These are phyloP conservation scores for Phoxinus phoxinus DNA, from an alignment of 2,113 vertebrate genomes.

Conservation along the genomic window DNA sequence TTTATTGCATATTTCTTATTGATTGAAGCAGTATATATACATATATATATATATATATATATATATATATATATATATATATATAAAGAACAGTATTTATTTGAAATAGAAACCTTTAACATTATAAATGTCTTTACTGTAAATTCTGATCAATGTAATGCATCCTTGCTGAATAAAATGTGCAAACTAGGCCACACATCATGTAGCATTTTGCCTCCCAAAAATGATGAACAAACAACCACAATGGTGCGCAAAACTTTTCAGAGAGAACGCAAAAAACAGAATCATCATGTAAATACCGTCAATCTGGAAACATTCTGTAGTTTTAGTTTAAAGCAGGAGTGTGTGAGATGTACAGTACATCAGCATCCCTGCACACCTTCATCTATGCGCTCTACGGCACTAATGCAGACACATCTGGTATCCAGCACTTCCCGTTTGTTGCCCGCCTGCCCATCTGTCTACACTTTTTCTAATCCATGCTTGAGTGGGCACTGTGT, in stretches of 20 bases:
- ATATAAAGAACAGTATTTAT: too few relatives aligned
- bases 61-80: too few relatives aligned
- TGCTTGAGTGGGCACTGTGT: slow-evolving; percentile 17
- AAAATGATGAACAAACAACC: slow-evolving; percentile 1
- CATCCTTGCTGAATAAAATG: too few relatives aligned
- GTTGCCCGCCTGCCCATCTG: slow-evolving; percentile 56
- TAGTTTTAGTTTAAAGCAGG: background rate
- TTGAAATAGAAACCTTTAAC: too few relatives aligned
- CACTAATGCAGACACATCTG: slow-evolving; percentile 48
- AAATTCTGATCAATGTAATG: too few relatives aligned
- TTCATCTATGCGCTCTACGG: slow-evolving; percentile 27
- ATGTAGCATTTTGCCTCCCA: background rate
- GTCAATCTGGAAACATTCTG: slow-evolving; percentile 28
- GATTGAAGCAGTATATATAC: background rate
- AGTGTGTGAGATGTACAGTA: background rate
- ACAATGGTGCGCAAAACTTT: background rate
- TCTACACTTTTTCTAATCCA: slow-evolving; percentile 46
- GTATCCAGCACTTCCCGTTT: slow-evolving; percentile 39
- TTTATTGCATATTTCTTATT: background rate
- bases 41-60: too few relatives aligned
- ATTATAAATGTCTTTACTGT: too few relatives aligned
- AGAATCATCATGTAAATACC: slow-evolving; percentile 32
- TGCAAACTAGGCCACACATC: background rate
- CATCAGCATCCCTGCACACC: slow-evolving; percentile 47
- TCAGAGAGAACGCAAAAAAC: too few relatives aligned